Base-by-base conservation (phyloP, 2,113 vertebrate genomes). In the Haemorhous mexicanus region DNA sequence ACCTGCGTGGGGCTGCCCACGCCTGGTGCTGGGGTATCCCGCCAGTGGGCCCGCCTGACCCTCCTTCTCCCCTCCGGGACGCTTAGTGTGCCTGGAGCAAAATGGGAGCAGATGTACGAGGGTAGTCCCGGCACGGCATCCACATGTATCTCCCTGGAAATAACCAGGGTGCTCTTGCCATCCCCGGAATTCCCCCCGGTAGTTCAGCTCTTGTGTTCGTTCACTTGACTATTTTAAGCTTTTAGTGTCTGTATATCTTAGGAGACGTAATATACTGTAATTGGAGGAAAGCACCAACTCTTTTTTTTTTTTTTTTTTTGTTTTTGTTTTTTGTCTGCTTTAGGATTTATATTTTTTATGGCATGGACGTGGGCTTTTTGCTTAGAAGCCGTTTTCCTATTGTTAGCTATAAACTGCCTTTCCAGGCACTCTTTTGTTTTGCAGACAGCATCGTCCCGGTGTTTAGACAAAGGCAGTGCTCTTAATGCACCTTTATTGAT, bases 1-100 rank as follows among this genome's bases (percentile, higher is more conserved):
- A 91, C 87, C 68, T 64, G 90, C 80, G 50, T 75, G 94, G 91
- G 83, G 90, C 62, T 66, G 62, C 78, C 94, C 78, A 46, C 46
- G 56, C 79, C 22, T 39, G 69, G 5, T 16, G 93, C 69, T 13
- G 70, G 69, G 10, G 69, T 43, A 1, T 15, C 58, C 62, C 64
- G 43, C 63, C 61, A 0, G 8, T 12, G 56, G 20, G 21, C 43
- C 44, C 56, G 16, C 52, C 72, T 3, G 61, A 11, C 24, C n/a
- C 43, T 19, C 20, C 0, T 6, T 17, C n/a, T 68, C 3, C 50
- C 47, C 50, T 27, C 33, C 56, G 55, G n/a, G 66, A 7, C 28
- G 22, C 78, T 37, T 4, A 1, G 14, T 47, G 39, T 16, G 7
- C 6, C 13, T 35, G 56, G 33, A 8, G 8, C 27, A 12, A 24